Base-by-base conservation (phyloP, 2,888 invertebrate genomes). In the Brachypterus glaber region DNA sequence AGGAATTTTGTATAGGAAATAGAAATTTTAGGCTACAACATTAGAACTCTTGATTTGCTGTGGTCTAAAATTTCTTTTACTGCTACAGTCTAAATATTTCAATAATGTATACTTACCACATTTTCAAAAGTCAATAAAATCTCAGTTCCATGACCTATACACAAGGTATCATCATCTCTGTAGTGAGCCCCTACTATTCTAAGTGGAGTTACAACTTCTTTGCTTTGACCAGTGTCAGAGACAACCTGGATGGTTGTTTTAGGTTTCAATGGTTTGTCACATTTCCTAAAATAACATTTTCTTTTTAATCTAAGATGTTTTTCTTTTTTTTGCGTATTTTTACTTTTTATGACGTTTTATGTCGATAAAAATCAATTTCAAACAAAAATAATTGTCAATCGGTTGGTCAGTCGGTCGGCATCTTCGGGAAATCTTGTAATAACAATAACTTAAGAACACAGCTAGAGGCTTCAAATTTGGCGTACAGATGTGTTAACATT, bases 221-320 rank as follows among this genome's bases (percentile, higher is more conserved):
- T 64, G 30, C 62, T 59, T 40, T 61, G 58, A 12, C 55, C 57
- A n/a, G 57, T 62, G 48, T 79, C 77, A 1, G 73, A 67, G 0
- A 73, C 74, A 11, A 82, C 70, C 58, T 73, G 70, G 11, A 82
- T 59, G 9, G 73, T 77, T 7, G 75, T 63, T 49, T 67, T 71
- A 3, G 81, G 79, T 62, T 79, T 79, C 1, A 80, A 48, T 1
- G 79, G 79, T 55, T 80, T 81, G 16, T 61, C 62, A 15, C 66
- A 62, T 47, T 62, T 61, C 21, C 68, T 68, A 44, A 13, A 60
- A 58, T 35, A 39, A 44, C 33, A 47, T 39, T 37, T 12, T 15
- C 3, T 16, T 33, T 12, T 29, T 21, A 32, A 33, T 26, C n/a
- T n/a, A 35, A 30, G 3, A 12, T 21, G 30, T 34, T 30, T 17